A percentile compares a stretch with the other conserved stretches of the same genome.
Evolutionary conservation across 2,797 vertebrate species (phyloP).

Genomic region (Bovichtus variegatus): DNA sequence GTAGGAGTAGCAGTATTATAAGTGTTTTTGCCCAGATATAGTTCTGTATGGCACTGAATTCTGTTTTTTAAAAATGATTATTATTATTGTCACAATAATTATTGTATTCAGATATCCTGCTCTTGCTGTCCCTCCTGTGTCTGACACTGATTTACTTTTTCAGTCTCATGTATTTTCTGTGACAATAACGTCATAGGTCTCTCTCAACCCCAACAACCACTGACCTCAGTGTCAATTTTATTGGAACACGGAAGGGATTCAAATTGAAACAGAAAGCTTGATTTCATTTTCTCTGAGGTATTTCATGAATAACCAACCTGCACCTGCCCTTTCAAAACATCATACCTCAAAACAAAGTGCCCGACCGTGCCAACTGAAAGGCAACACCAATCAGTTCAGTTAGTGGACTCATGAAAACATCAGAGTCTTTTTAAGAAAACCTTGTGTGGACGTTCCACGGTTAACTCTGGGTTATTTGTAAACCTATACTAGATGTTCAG

Average conservation of each 20-base stretch:
- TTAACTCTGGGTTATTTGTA: not conserved
- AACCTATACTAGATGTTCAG: not conserved
- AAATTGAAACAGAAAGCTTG: slow-evolving; percentile 18
- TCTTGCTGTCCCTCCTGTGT: not conserved
- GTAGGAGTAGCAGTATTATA: too few species aligned
- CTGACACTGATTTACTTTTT: not conserved
- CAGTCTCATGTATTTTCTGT: not conserved
- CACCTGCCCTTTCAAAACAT: slow-evolving; percentile 1
- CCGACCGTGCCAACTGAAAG: not conserved
- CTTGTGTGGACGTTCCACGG: not conserved
- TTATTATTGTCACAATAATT: not conserved
- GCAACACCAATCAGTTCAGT: not conserved
- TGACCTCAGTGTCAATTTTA: slow-evolving; percentile 34
- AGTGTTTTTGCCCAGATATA: not conserved
- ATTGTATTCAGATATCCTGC: not conserved
- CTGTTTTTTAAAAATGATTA: not conserved
- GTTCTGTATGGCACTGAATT: too few species aligned
- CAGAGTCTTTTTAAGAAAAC: not conserved
- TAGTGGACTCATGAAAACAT: not conserved
- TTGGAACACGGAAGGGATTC: not conserved
- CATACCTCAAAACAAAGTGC: not conserved
- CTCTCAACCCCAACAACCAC: slow-evolving; percentile 40
- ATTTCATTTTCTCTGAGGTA: slow-evolving; percentile 30
- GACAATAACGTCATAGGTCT: slow-evolving; percentile 20
- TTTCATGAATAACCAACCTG: slow-evolving; percentile 6